Evolutionary conservation across 1,140 invertebrate species (phyloP), one percentile per base, ranked within the genome.

Genomic region (Eumeta japonica): DNA sequence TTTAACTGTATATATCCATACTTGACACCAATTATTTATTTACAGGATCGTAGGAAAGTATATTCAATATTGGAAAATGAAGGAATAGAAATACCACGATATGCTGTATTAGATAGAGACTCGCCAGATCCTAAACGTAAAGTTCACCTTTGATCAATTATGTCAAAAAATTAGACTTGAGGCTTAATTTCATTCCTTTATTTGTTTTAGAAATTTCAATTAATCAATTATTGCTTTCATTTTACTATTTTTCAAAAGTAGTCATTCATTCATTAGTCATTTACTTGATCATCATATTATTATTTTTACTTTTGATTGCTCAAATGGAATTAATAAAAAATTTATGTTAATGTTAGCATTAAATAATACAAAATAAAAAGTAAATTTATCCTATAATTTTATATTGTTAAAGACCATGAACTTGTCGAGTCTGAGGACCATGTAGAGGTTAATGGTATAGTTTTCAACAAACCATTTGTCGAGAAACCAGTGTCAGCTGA

Each of bases 391-490:
- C n/a, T n/a, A n/a, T n/a, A n/a, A n/a, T n/a, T n/a, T n/a, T n/a
- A n/a, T n/a, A n/a, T n/a, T n/a, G 49, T 75, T 77, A 45, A 58
- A 91, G 91, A 94, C 77, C 89, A 94, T 64, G 88, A 94, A 59
- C 75, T 99, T 16, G 87, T 96, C 11, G 97, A 99, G 68, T 92
- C 89, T 2, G 97, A 99, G 64, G 97, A 99, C 78, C 93, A 97
- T 55, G 96, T 99, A 7, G 97, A 99, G 77, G 92, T 99, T 3
- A 96, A 98, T 70, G 95, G 95, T 3, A 84, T 94, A 14, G 86
- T 91, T 2, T 99, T 99, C 59, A 97, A 97, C 62, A 99, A 98
- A 66, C 97, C 97, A 0, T 99, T 99, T 79, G 97, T 99, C 0
- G 97, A 99, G 71, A 98, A 98, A 66, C 95, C 95, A 1, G 79